Conservation (phyloP, 2,888 invertebrate species). For the Cheilosia grossa region DNA sequence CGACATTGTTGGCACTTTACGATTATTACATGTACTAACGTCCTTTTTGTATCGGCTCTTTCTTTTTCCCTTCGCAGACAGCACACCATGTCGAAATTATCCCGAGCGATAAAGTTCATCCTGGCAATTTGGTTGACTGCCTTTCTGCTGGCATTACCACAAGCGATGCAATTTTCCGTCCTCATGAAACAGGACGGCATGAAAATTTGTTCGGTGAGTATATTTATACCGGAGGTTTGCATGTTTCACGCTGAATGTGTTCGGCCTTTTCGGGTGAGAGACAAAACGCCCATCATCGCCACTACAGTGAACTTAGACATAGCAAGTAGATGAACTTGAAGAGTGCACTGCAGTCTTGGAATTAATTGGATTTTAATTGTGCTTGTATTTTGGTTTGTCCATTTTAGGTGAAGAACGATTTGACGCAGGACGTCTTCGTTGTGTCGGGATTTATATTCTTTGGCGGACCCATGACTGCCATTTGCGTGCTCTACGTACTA, state of each 20-base stretch:
- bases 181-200: conserved; percentile 79
- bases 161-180: conserved; percentile 85
- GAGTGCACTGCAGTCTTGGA: conserved; percentile 8
- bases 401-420: conserved; percentile 81
- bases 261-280: too few relatives aligned
- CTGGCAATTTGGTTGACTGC: conserved; percentile 92
- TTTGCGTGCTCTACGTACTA: conserved; percentile 91
- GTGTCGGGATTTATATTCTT: conserved; percentile 93
- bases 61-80: conserved; percentile 78
- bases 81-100: conserved; percentile 94
- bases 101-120: conserved; percentile 92
- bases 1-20: conserved; percentile 44
- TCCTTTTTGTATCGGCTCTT: conserved; percentile 18
- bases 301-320: conserved; percentile 33
- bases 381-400: conserved; percentile 33
- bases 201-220: conserved; percentile 81
- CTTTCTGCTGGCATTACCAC: conserved; percentile 89
- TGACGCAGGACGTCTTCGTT: conserved; percentile 88
- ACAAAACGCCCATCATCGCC: too few relatives aligned
- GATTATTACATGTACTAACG: conserved; percentile 51
- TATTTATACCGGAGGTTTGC: conserved; percentile 23
- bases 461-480: conserved; percentile 93
- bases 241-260: conserved; percentile 8
- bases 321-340: conserved; percentile 37
- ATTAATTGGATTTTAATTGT: conserved; percentile 61